Base-by-base conservation (phyloP, 2,113 vertebrate species). In the Sylvicapra grimmia region DNA sequence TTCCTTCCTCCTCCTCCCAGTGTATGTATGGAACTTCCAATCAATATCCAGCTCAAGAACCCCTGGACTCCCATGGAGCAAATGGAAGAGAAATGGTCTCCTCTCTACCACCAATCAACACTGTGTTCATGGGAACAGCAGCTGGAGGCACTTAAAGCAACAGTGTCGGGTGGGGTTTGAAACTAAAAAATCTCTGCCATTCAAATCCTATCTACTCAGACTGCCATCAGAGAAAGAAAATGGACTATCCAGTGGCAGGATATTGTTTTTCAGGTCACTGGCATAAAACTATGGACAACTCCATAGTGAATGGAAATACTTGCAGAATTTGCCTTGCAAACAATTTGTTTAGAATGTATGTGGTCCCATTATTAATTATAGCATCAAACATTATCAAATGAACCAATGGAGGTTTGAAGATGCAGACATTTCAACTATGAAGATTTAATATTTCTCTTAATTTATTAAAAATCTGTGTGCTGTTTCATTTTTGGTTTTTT, bases 91-190 rank as follows among this genome's bases (percentile, higher is more conserved):
- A 99, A 94, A 98, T 99, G 98, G 99, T 99, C 72, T 99, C 99
- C 3, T 99, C 99, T 54, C 99, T 99, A 95, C 99, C 99, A 65
- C 99, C 99, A 95, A 99, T 99, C 98, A 99, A 99, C 96, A 99
- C 99, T 1, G 99, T 99, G 95, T 99, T 99, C 97, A 99, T 99
- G 99, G 99, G 99, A 93, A 95, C 99, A 49, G 98, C 99, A 85
- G 99, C 99, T 80, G 99, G 99, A 56, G 98, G 98, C 97, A 99
- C 99, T n/a, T 98, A 97, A 95, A 63, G 21, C 83, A 90, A n/a
- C 21, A 58, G 14, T 72, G 5, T 33, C 31, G 65, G 15, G 40
- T 58, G 21, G 27, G 12, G 25, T 21, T 21, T 77, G 65, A 92
- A 63, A 88, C 21, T 63, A 16, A 40, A 75, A 85, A 63, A 18